Conservation (phyloP, 2,797 vertebrate genomes). For the Mormyrus proboscirostris region DNA sequence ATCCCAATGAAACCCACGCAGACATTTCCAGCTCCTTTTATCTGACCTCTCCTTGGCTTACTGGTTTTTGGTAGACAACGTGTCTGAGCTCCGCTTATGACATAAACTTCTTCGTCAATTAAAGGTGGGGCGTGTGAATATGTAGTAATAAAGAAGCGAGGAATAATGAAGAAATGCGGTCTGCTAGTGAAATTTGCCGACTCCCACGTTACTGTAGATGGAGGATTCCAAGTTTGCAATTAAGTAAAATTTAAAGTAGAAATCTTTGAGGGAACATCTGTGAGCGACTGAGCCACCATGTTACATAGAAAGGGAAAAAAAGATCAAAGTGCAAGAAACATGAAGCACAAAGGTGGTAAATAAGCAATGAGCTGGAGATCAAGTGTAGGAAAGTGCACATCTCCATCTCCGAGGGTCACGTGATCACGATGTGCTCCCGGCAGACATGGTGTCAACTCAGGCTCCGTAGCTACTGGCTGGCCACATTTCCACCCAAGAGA, state of each 20-base stretch:
- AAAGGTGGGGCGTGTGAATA: background rate
- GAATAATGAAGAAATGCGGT: background rate
- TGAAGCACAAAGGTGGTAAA: constrained; percentile 39
- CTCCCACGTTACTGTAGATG: background rate
- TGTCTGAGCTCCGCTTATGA: background rate
- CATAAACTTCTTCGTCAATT: background rate
- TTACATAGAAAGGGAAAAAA: background rate
- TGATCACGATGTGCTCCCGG: constrained; percentile 53
- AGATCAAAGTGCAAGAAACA: constrained; percentile 13
- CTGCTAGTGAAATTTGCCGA: background rate
- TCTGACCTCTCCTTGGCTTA: background rate
- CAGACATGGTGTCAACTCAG: constrained; percentile 65
- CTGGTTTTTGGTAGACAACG: background rate
- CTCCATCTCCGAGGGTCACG: constrained; percentile 51
- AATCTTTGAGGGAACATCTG: background rate
- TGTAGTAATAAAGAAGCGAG: background rate
- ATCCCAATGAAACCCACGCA: background rate
- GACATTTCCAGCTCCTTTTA: background rate
- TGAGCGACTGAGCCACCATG: background rate
- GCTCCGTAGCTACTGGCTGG: constrained; percentile 54
- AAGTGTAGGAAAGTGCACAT: constrained; percentile 17
- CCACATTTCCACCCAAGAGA: constrained; percentile 56
- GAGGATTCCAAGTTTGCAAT: background rate
- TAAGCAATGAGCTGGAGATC: constrained; percentile 33
- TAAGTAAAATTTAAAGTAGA: background rate